Evolutionary conservation across 2,888 invertebrate species (phyloP), one percentile per base, ranked within the genome.

Genomic region (Macaria liturata): DNA sequence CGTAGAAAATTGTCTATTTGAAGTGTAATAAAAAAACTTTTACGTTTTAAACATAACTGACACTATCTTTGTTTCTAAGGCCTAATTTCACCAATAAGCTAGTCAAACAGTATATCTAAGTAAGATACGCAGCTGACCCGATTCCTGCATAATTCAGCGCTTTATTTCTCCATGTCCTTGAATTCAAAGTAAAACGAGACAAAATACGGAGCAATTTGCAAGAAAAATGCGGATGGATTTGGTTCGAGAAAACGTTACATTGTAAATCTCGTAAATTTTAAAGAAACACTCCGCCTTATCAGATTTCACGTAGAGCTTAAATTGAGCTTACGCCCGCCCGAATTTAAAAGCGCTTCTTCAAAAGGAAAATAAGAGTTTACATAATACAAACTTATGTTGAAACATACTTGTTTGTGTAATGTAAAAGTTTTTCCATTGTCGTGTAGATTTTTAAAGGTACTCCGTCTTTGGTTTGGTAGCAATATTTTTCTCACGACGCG

Each of bases 111-210:
- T 37, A 37, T 37, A 20, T 2, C 20, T 37, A 37, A 7, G 34
- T 6, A 37, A 37, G 34, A 4, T 6, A 7, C 34, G 4, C 34
- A 6, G 20, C 34, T 37, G 34, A 7, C 34, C 34, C 34, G 3
- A 7, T 37, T 37, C 34, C 34, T 37, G 34, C 4, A 37, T 37
- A 37, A 63, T 65, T 65, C 65, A 63, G 46, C 20, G 59, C 40
- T 45, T 50, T 53, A 57, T 54, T 48, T 57, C 55, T 42, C 49
- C 40, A 30, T 48, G 62, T 31, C 62, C 62, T 62, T 59, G 62
- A 61, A 58, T 58, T 47, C 53, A 49, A 56, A 49, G 40, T 44
- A 46, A 59, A 59, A 47, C 52, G 53, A 59, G 45, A 62, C 49
- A 58, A 49, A 51, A 34, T 49, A 50, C 42, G 48, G 50, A 54